phyloP scores from a whole-genome alignment of 1,140 invertebrate species.

The Aphelenchoides avenae region DNA sequence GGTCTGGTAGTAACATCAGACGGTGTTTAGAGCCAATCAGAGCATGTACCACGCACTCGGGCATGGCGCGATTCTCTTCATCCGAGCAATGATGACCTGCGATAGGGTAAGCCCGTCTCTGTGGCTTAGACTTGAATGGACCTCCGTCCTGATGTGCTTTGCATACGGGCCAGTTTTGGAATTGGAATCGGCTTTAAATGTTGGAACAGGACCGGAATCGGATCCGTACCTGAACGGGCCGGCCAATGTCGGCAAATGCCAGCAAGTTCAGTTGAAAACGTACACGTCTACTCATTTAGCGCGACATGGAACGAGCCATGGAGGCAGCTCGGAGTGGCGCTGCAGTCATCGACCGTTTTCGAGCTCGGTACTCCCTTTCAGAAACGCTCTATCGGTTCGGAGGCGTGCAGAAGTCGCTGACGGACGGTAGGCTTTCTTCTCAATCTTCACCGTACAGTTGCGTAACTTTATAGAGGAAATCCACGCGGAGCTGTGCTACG shows the following conservation, averaged over 20 bases:
- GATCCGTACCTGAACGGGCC: too few species aligned
- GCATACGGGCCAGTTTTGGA: too few species aligned
- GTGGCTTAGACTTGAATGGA: too few species aligned
- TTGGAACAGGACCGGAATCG: too few species aligned
- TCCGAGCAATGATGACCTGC: constrained; percentile 87
- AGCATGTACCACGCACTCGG: constrained; percentile 91
- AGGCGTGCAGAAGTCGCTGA: constrained; percentile 23
- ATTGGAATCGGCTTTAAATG: too few species aligned
- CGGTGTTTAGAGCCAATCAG: constrained; percentile 69
- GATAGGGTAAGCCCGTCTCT: constrained; percentile 68
- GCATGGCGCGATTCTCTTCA: constrained; percentile 75
- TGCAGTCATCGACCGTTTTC: constrained; percentile 71
- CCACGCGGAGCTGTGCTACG: constrained; percentile 89
- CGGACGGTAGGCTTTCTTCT: constrained; percentile 27
- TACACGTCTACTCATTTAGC: constrained; percentile 59
- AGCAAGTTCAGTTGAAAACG: constrained; percentile 29
- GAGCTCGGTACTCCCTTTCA: constrained; percentile 71
- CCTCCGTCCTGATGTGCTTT: too few species aligned
- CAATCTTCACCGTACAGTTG: too few species aligned
- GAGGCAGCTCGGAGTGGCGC: constrained; percentile 72
- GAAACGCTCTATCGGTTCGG: constrained; percentile 68
- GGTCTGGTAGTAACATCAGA: constrained; percentile 2
- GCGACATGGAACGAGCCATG: constrained; percentile 71
- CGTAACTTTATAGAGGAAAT: constrained; percentile 75
- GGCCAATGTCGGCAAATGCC: too few species aligned